Conservation (phyloP, 2,113 vertebrate genomes). For the Dasypus novemcinctus region DNA sequence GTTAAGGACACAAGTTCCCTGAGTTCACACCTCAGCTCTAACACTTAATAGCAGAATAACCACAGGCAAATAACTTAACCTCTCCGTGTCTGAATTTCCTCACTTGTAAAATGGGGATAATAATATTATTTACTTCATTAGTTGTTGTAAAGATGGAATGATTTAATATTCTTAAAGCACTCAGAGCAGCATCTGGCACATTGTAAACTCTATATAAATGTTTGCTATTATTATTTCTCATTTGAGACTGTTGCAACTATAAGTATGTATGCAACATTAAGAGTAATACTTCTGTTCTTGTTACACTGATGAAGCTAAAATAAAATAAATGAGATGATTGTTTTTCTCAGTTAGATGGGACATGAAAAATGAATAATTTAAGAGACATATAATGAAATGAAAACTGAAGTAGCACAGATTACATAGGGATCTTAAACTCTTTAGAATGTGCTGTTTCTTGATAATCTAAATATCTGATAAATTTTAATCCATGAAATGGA, state of each 20-base stretch:
- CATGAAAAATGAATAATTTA: not conserved
- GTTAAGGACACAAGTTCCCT: not conserved
- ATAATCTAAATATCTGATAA: not conserved
- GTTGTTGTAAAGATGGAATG: not conserved
- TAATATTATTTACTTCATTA: not conserved
- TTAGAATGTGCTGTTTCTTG: not conserved
- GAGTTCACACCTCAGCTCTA: not conserved
- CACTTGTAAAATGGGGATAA: not conserved
- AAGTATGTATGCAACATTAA: not conserved
- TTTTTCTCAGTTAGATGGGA: not conserved
- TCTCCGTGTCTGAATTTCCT: not conserved
- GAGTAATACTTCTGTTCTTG: not conserved
- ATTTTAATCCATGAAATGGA: not conserved
- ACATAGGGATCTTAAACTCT: not conserved
- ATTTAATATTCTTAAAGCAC: not conserved
- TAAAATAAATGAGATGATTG: not conserved
- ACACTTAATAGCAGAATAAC: not conserved
- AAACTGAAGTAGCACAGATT: not conserved
- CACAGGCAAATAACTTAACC: not conserved
- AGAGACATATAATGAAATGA: not conserved
- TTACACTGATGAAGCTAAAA: not conserved
- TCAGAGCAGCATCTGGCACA: not conserved
- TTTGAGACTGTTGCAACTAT: not conserved
- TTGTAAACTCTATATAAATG: not conserved
- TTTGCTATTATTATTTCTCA: not conserved